Evolutionary conservation across 37 sponge, comb jelly and placozoan genomes (phyloP).

Genomic region (Chondrilla cf. caribensis): DNA sequence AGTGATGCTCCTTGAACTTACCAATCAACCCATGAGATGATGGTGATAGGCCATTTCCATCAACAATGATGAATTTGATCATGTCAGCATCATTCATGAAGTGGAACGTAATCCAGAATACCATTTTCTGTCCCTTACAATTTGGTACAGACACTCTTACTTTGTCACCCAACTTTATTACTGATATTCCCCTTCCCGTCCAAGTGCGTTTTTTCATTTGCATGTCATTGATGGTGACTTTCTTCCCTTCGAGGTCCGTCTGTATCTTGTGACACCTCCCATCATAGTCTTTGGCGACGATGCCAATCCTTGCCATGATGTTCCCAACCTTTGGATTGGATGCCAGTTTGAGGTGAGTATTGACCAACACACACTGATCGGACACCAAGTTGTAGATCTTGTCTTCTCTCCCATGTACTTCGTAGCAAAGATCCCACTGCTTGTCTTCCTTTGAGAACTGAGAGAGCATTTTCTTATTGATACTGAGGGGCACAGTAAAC

Average conservation of each 20-base stretch:
- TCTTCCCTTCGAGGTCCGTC: background rate
- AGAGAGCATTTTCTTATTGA: background rate
- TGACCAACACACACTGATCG: slow-evolving; percentile 59
- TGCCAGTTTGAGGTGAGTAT: slow-evolving; percentile 41
- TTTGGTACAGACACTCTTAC: slow-evolving; percentile 14
- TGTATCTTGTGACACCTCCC: slow-evolving; percentile 4
- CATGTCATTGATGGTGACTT: background rate
- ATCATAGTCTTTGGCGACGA: background rate
- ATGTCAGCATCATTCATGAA: slow-evolving; percentile 16
- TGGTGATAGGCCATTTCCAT: background rate
- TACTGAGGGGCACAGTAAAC: slow-evolving; percentile 6
- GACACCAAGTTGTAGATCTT: slow-evolving; percentile 53
- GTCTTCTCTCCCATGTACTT: slow-evolving; percentile 45
- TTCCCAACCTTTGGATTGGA: slow-evolving; percentile 39
- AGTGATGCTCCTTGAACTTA: background rate
- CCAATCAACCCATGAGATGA: slow-evolving; percentile 29
- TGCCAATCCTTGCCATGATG: slow-evolving; percentile 27
- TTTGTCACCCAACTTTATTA: slow-evolving; percentile 4
- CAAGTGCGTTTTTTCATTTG: background rate
- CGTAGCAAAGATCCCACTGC: slow-evolving; percentile 49
- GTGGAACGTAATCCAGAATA: slow-evolving; percentile 11
- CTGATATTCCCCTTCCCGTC: background rate
- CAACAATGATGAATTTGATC: slow-evolving; percentile 15
- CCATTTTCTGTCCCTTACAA: slow-evolving; percentile 6
- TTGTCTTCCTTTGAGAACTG: background rate